Base-by-base conservation (phyloP, 2,888 invertebrate genomes). In the Melanostoma mellinum region DNA sequence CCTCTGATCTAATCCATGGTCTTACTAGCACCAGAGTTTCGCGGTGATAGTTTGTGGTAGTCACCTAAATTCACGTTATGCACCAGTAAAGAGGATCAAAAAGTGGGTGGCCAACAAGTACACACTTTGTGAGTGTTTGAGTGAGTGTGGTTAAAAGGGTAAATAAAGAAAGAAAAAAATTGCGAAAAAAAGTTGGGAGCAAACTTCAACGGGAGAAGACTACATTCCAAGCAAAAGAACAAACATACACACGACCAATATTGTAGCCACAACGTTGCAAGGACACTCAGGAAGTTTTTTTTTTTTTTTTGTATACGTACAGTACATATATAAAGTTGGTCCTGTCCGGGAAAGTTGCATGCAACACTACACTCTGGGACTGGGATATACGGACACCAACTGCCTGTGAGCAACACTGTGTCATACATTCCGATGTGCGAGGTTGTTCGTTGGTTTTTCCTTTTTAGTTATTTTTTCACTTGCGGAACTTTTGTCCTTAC, bases 51-150 rank as follows among this genome's bases (percentile, higher is more conserved):
- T 46, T 58, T 6, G 72, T 69, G 50, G 52, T 58, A 78, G 82
- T 82, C 72, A 82, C 77, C 77, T 78, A 74, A 82, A 82, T 82
- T 74, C 63, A 58, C 82, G 77, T 78, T 73, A 69, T 69, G 65
- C 67, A 32, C 42, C 35, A 63, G 46, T 6, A 42, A 67, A 78
- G 73, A 61, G 67, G 73, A 61, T 68, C 67, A 73, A 44, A 53
- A 42, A 40, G 52, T 20, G 36, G 52, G 52, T 9, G 61, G 58
- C 58, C 60, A 60, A 52, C 58, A 60, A 67, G 53, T 38, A 63
- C n/a, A 50, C 42, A 36, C 58, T 52, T 58, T 40, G 74, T 44
- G 44, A 36, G 65, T 67, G 67, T 42, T 63, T 61, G 55, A 65
- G 76, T 48, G 65, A 72, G 68, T 82, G 77, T 58, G 61, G 77